Base-by-base conservation (phyloP, 2,113 vertebrate genomes). In the Brachirus orientalis region DNA sequence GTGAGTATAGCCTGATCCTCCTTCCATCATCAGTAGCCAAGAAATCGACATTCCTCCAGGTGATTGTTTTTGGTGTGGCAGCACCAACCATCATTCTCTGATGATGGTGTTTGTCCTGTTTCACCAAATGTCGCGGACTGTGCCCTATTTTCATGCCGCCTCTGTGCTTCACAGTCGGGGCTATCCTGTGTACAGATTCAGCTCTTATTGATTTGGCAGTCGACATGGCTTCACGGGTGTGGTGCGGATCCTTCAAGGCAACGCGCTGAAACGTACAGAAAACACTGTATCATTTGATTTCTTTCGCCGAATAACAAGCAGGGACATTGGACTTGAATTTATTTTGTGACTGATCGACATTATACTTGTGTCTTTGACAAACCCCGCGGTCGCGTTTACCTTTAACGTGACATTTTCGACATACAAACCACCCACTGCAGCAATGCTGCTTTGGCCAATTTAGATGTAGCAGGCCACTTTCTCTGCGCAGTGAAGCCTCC, bases 401-500 rank as follows among this genome's bases (percentile, higher is more conserved):
- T 56, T 13, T 66, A 61, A 81, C 75, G 73, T 77, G 86, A 78
- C 69, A 78, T 80, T 82, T 74, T 8, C 53, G 58, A 77, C 80
- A 80, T 56, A 58, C 63, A 83, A 84, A 79, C 83, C 70, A 84
- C 76, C 75, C 91, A 86, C 92, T 94, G 94, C 95, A 94, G 93
- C 89, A 88, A 54, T 69, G 13, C 22, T n/a, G 79, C 79, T 64
- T 41, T 61, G 52, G 65, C 56, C 77, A 74, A 48, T 75, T 75
- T 79, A 70, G 69, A 48, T 40, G 59, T 79, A 72, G 63, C 60
- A 72, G 76, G 74, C 64, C 83, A 69, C 72, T 67, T 28, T 83
- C 72, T 69, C 36, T 86, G 87, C 81, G 85, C 85, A 84, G 35
- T 36, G 9, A 11, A 57, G 75, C 48, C 61, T 54, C 38, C 57